Evolutionary conservation across 2,113 vertebrate genomes (phyloP).

Genomic region (Helogale parvula): DNA sequence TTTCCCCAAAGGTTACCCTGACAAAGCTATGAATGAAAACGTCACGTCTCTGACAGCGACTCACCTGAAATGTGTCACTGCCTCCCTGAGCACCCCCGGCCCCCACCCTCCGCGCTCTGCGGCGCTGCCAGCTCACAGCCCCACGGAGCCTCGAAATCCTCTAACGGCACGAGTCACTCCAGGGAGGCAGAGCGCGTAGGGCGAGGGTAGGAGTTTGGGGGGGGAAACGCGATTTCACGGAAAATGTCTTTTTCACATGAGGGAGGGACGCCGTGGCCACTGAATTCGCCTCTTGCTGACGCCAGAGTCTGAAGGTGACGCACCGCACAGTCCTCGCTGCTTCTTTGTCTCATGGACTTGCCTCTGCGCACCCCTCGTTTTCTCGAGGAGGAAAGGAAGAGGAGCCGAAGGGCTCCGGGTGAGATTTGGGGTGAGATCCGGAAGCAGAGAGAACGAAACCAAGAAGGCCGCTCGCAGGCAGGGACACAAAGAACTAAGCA

Average conservation of each 20-base stretch:
- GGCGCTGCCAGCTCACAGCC: slow-evolving; percentile 55
- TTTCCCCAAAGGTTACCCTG: slow-evolving; percentile 58
- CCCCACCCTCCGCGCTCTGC: not conserved
- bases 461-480: not conserved
- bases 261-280: slow-evolving; percentile 75
- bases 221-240: slow-evolving; percentile 56
- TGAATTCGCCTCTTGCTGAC: slow-evolving; percentile 47
- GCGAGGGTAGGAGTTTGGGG: not conserved
- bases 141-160: not conserved
- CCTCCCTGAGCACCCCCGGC: not conserved
- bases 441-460: not conserved
- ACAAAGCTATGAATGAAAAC: slow-evolving; percentile 79
- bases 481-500: fast-evolving
- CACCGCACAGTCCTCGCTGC: not conserved
- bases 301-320: slow-evolving; percentile 44
- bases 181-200: not conserved
- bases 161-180: not conserved
- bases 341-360: not conserved
- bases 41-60: slow-evolving; percentile 80
- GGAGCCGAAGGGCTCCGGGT: slow-evolving; percentile 50
- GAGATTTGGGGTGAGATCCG: slow-evolving; percentile 41
- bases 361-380: slow-evolving; percentile 37
- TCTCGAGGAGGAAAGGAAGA: slow-evolving; percentile 37
- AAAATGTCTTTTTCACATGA: slow-evolving; percentile 72
- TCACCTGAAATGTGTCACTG: slow-evolving; percentile 68